phyloP scores from a whole-genome alignment of 2,888 invertebrate species.

The Scrobipalpa atriplicella region DNA sequence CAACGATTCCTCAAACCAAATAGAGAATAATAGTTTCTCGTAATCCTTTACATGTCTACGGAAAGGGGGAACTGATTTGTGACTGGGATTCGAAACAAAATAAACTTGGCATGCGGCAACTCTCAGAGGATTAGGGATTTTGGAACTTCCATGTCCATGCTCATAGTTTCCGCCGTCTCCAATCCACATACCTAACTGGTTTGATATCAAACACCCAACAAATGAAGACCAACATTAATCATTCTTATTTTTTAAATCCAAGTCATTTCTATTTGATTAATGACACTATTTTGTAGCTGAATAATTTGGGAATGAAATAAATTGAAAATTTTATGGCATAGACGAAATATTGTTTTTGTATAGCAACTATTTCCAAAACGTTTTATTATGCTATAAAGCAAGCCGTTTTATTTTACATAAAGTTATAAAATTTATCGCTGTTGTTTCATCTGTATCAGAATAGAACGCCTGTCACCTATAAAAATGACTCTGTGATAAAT shows the following conservation, averaged over 20 bases:
- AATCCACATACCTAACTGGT: slow-evolving; percentile 11
- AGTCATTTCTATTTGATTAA: slow-evolving; percentile 31
- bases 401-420: slow-evolving; percentile 65
- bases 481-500: slow-evolving; percentile 53
- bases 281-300: slow-evolving; percentile 29
- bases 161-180: slow-evolving; percentile 17
- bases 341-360: slow-evolving; percentile 63
- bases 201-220: slow-evolving; percentile 21
- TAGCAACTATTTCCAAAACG: slow-evolving; percentile 56
- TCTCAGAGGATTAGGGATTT: slow-evolving; percentile 45
- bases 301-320: slow-evolving; percentile 49
- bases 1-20: slow-evolving; percentile 54
- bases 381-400: slow-evolving; percentile 65
- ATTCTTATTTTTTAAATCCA: slow-evolving; percentile 24
- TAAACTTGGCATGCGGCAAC: slow-evolving; percentile 48
- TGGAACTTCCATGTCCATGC: slow-evolving; percentile 32
- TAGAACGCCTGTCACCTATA: slow-evolving; percentile 51
- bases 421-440: slow-evolving; percentile 66
- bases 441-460: slow-evolving; percentile 64
- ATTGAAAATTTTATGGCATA: slow-evolving; percentile 53
- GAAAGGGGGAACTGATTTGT: slow-evolving; percentile 60
- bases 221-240: slow-evolving; percentile 28
- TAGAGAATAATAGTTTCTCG: slow-evolving; percentile 60
- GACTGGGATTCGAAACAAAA: slow-evolving; percentile 55
- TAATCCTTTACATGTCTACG: slow-evolving; percentile 67